Base-by-base conservation (phyloP, 1,140 invertebrate genomes). In the Hypsibius dujardini region DNA sequence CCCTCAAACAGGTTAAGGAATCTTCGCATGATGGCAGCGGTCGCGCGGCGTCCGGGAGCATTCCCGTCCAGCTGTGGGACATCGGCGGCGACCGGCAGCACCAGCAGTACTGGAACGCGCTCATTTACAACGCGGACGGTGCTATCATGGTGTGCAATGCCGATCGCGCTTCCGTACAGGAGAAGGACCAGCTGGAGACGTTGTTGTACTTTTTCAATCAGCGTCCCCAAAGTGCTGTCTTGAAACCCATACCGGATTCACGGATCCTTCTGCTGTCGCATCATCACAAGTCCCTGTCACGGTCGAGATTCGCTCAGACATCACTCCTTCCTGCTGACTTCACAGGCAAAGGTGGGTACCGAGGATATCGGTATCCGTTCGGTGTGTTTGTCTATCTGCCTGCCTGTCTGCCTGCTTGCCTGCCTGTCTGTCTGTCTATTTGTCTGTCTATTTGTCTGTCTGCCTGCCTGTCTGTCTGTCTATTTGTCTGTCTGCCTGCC, bases 21-120 rank as follows among this genome's bases (percentile, higher is more conserved):
- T 12, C n/a, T 42, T 45, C 12, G 12, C 12, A 67, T 7, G 62
- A 42, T 15, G 62, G 12, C 42, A 7, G 12, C 3, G 42, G 7
- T 42, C 62, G 12, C 42, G 12, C 42, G 7, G 42, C 50, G 28
- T 28, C 50, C 50, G n/a, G 42, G 42, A 12, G 42, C 42, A 12
- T 67, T 45, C 12, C 12, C 3, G 42, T 67, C 62, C 62, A 67
- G 42, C 62, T 67, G 12, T 67, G 62, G 62, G 62, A 67, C 42
- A 7, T 67, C 12, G 62, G 62, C 12, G 62, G 62, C 12, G 42
- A 67, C 3, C 12, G 45, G 62, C 12, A 67, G 3, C 12, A 67
- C 42, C 62, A 67, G 62, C 62, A 67, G 3, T 67, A 15, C 42
- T 67, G 62, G 62, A 67, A 67, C 45, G 12, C 62, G 3, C 3